Base-by-base conservation (phyloP, 1,140 invertebrate species). In the Leptopilina clavipes region DNA sequence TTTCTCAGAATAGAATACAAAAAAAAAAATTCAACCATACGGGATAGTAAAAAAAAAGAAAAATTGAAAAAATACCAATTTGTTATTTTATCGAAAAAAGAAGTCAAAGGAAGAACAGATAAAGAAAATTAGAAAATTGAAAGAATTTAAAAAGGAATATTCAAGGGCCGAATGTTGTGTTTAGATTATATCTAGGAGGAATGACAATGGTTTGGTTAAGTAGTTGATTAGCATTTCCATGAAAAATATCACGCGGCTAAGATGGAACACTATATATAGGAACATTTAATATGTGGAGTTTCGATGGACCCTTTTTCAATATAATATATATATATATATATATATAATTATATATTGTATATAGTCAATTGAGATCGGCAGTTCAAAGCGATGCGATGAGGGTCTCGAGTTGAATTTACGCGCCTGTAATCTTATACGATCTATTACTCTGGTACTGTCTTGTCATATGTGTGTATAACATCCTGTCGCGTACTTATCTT, bases 401-500 rank as follows among this genome's bases (percentile, higher is more conserved):
- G 56, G 56, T 65, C 22, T n/a, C n/a, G 11, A 40, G 22, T 25
- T 18, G 18, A 31, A 65, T 65, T 65, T 65, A 65, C 22, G 22
- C 19, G 19, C 56, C 31, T 65, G 56, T 65, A 31, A 65, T 65
- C 19, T 8, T 40, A 40, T 40, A 25, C 22, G 56, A 25, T 65
- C 18, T 14, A 31, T 65, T 31, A 65, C 75, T 18, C 72, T 70
- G 76, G 71, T 73, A 71, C 71, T 78, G 73, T 80, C 81, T 77
- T 80, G 81, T 82, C 77, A 82, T 79, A 74, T 65, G 22, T 65
- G 22, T 65, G 22, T 76, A 76, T 72, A 82, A 82, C 79, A 79
- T 82, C 77, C 79, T 73, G 79, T 81, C 80, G 74, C 78, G 71
- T 59, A 10, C 76, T 87, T 86, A 87, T 86, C 86, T 87, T 87